Percentiles rank a stretch among this genome's conserved stretches.
Conservation (phyloP, 2,888 invertebrate species). For the Azorinus chamasolen region DNA sequence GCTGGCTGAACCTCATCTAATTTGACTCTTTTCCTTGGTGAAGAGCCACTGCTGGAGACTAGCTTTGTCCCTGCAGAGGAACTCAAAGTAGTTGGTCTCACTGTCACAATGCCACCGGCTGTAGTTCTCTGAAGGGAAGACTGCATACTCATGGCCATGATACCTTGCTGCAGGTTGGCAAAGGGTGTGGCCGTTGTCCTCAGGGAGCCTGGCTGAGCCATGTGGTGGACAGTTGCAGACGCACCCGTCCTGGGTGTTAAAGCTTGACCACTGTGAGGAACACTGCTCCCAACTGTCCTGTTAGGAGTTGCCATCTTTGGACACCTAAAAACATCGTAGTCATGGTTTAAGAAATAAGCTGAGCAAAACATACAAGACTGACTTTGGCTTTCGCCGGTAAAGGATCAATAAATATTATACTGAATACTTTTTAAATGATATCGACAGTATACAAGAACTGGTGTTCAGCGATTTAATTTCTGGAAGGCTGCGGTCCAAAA, state of each 20-base stretch:
- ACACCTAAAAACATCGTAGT: conserved; percentile 1
- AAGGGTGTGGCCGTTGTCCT: conserved; percentile 70
- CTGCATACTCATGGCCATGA: conserved; percentile 49
- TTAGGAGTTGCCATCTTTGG: conserved; percentile 45
- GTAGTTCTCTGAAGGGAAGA: conserved; percentile 28
- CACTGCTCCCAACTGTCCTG: conserved; percentile 14
- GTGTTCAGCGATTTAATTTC: too few relatives aligned
- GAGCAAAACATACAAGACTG: background rate
- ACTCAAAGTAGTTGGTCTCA: conserved; percentile 18
- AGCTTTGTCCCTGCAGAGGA: conserved; percentile 21
- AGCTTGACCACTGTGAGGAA: conserved; percentile 25
- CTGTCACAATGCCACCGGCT: conserved; percentile 11
- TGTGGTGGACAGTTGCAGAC: conserved; percentile 82
- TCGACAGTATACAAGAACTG: too few relatives aligned
- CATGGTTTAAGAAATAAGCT: background rate
- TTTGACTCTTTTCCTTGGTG: conserved; percentile 80
- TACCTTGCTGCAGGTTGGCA: conserved; percentile 72
- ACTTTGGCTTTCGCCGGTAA: too few relatives aligned
- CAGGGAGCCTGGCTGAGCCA: conserved; percentile 70
- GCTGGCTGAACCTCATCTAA: conserved; percentile 83
- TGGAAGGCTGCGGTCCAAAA: too few relatives aligned
- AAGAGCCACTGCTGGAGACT: conserved; percentile 63
- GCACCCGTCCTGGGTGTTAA: conserved; percentile 54
- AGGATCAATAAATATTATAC: too few relatives aligned
- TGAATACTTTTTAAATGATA: too few relatives aligned